phyloP scores from a whole-genome alignment of 1,140 invertebrate species.

The Gerris buenoi region DNA sequence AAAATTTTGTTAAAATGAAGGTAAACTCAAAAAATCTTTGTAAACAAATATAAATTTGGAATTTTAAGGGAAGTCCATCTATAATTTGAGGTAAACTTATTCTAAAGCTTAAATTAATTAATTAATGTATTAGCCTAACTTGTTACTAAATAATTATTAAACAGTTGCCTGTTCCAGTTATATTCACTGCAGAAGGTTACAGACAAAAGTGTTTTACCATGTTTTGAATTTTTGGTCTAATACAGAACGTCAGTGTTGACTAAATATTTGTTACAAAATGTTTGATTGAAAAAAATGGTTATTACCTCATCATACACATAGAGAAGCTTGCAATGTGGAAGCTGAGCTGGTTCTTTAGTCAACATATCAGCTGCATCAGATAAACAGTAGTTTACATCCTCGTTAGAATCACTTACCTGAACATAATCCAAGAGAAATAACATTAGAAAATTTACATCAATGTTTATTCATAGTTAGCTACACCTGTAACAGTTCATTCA shows the following conservation, averaged over 20 bases:
- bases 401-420: conserved; percentile 46
- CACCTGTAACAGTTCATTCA: not conserved
- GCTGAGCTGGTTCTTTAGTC: conserved; percentile 43
- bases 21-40: too few species aligned
- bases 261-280: conserved; percentile 4
- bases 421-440: too few species aligned
- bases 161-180: not conserved
- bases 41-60: too few species aligned
- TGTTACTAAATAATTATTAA: too few species aligned
- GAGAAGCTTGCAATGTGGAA: conserved; percentile 49
- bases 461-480: not conserved
- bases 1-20: too few species aligned
- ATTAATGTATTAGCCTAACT: too few species aligned
- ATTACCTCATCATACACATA: conserved; percentile 47
- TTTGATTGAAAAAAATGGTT: conserved; percentile 5
- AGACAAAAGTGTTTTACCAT: not conserved
- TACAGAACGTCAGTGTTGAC: not conserved
- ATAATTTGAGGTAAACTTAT: too few species aligned
- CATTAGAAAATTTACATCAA: too few species aligned
- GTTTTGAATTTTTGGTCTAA: not conserved
- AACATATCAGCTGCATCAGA: conserved; percentile 55
- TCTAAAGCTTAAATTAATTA: too few species aligned
- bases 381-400: conserved; percentile 56
- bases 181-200: not conserved
- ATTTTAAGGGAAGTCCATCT: too few species aligned